Base-by-base conservation (phyloP, 2,113 vertebrate genomes). In the Megaleporinus macrocephalus region DNA sequence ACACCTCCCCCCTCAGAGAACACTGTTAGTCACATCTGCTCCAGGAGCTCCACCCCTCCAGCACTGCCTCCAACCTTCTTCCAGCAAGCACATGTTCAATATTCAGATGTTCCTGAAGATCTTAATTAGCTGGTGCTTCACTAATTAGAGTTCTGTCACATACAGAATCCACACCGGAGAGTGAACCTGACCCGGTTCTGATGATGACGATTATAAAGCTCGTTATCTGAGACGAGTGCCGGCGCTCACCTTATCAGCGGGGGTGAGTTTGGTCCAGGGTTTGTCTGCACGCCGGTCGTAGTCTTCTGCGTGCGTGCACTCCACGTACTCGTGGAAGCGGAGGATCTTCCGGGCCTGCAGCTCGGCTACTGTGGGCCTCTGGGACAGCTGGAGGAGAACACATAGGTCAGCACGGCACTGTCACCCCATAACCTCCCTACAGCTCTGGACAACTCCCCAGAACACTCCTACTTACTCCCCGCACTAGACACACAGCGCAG, bases 281-380 rank as follows among this genome's bases (percentile, higher is more conserved):
- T 99, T 99, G n/a, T 99, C 97, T 0, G 97, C 97, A 71, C 97
- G 88, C 16, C 98, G 94, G 92, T 99, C 98, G 1, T 99, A 99
- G 90, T 99, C 98, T 1, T 99, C 96, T 27, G 98, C 97, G 63
- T 96, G 95, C 0, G 97, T 98, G 78, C 92, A 94, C 85, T 99
- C 98, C 3, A 99, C 97, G 0, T 99, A 97, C 63, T 99, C 97
- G 2, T 99, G 95, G 91, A 99, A 99, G 36, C 97, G 95, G 85
- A 99, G 94, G 90, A 99, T 99, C 93, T 98, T 99, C 89, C 96
- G 94, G 66, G 93, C 97, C 88, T 96, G 95, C 22, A 99, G 95
- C 86, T 99, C 97, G 0, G 97, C 97, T 78, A 99, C 97, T 0
- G 98, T 99, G 13, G 98, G 98, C 84, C 98, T 97, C 82, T 98